Conservation (phyloP, 2,113 vertebrate species). For the Xenotilapia leptura region DNA sequence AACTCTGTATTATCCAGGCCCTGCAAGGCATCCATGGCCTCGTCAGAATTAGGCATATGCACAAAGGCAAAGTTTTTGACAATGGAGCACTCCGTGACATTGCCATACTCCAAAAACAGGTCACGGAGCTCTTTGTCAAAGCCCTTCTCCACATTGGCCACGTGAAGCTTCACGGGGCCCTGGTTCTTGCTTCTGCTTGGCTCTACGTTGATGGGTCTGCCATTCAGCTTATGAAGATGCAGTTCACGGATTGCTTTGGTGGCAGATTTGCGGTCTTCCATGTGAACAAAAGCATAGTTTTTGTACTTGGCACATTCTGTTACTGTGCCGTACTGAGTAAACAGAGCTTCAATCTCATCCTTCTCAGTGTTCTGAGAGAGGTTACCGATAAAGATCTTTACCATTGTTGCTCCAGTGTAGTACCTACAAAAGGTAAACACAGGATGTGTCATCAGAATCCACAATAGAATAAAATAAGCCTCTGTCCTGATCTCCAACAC, state of each 20-base stretch:
- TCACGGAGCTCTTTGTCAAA: conserved; percentile 67
- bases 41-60: conserved; percentile 75
- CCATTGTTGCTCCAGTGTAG: conserved; percentile 54
- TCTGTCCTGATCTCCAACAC: background rate
- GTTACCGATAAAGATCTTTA: conserved; percentile 80
- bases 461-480: background rate
- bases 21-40: conserved; percentile 76
- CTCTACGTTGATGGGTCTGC: conserved; percentile 76
- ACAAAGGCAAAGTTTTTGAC: conserved; percentile 80
- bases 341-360: conserved; percentile 72
- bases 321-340: conserved; percentile 68
- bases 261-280: conserved; percentile 75
- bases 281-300: conserved; percentile 80
- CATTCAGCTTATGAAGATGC: conserved; percentile 66
- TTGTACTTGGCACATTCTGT: conserved; percentile 78
- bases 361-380: conserved; percentile 67
- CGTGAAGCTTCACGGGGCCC: conserved; percentile 72
- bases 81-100: conserved; percentile 70
- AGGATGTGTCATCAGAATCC: background rate
- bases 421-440: background rate
- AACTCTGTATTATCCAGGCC: conserved; percentile 74
- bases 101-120: conserved; percentile 76
- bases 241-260: conserved; percentile 76
- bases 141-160: conserved; percentile 74
- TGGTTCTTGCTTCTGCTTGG: conserved; percentile 72